Evolutionary conservation across 35 echinoderm and acorn worm genomes (phyloP).

Genomic region (Hemicentrotus pulcherrimus): DNA sequence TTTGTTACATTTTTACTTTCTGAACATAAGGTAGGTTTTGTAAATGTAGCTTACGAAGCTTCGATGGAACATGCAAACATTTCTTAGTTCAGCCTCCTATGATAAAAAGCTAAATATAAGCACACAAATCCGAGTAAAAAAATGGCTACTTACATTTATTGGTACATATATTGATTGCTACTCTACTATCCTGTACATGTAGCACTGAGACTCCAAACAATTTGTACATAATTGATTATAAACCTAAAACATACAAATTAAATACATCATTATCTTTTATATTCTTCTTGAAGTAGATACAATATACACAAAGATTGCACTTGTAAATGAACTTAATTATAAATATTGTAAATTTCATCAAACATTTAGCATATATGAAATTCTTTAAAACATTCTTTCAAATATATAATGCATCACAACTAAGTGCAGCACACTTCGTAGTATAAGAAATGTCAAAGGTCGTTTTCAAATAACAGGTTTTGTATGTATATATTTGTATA

Average conservation of each 20-base stretch:
- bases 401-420: constrained; percentile 20
- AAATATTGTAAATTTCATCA: neutral
- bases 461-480: neutral
- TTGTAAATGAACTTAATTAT: neutral
- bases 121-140: neutral
- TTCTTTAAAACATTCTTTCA: neutral
- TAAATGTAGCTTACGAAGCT: neutral
- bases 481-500: neutral
- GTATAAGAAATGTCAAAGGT: constrained; percentile 13
- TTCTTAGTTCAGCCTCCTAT: neutral
- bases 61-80: neutral
- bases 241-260: neutral
- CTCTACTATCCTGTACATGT: constrained; percentile 1
- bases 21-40: neutral
- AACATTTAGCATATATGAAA: neutral
- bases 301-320: constrained; percentile 18
- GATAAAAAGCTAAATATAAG: neutral
- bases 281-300: neutral
- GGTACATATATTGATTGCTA: neutral
- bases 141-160: constrained; percentile 5
- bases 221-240: constrained; percentile 7
- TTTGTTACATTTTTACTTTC: neutral
- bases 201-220: neutral
- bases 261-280: neutral
- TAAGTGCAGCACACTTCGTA: constrained; percentile 9